Evolutionary conservation across 2,113 vertebrate species (phyloP).

Genomic region (Tenrec ecaudatus): DNA sequence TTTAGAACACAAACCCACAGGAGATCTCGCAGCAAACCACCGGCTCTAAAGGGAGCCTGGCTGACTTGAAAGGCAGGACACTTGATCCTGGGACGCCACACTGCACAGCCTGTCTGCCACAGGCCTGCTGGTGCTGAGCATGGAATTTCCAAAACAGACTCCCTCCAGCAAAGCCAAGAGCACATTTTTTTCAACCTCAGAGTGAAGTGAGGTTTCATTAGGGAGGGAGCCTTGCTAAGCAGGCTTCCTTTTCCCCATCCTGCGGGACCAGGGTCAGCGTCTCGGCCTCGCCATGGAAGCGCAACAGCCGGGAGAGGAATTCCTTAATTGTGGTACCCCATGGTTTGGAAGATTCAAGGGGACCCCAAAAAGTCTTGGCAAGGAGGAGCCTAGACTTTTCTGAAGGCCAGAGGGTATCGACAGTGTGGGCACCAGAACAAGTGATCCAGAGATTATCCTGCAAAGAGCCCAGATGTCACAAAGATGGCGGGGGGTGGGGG

Average conservation of each 20-base stretch:
- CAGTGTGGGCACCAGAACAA: background rate
- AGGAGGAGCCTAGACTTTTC: background rate
- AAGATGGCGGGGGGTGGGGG: too few species aligned
- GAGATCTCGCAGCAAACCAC: slow-evolving; percentile 59
- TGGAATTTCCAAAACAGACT: slow-evolving; percentile 68
- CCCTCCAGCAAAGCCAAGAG: slow-evolving; percentile 51
- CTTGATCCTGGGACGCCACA: slow-evolving; percentile 14
- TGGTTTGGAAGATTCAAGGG: background rate
- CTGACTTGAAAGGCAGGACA: slow-evolving; percentile 43
- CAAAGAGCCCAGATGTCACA: background rate
- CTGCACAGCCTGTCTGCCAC: background rate
- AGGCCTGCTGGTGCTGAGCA: background rate
- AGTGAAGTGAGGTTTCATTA: slow-evolving; percentile 62
- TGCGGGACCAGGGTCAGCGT: background rate
- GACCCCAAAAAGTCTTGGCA: background rate
- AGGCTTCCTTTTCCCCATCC: background rate
- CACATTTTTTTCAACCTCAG: slow-evolving; percentile 69
- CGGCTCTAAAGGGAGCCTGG: slow-evolving; percentile 52
- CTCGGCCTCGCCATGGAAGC: background rate
- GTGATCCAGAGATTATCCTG: background rate
- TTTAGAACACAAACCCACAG: slow-evolving; percentile 71
- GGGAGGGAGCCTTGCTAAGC: background rate
- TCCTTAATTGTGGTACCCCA: background rate
- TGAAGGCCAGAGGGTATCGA: background rate
- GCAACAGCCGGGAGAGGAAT: background rate